Evolutionary conservation across 2,888 invertebrate species (phyloP), one percentile per base, ranked within the genome.

Genomic region (Ceratothoa steindachneri): DNA sequence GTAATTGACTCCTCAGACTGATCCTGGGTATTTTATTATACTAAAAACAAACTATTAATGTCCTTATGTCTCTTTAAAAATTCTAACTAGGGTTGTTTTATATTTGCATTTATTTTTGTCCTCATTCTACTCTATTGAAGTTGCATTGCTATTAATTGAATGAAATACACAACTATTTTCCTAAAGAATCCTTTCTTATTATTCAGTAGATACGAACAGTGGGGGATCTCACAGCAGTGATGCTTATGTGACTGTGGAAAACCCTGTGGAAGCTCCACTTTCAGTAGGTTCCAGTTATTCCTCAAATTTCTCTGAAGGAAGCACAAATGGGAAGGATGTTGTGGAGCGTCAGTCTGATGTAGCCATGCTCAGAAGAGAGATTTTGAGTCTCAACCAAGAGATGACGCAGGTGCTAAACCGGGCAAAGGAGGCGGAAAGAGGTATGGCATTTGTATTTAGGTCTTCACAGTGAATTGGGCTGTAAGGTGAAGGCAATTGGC

Each of bases 371-470:
- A 84, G 85, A 80, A 86, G 85, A 81, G 87, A 88, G 83, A 83
- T 87, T 15, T 82, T 85, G 52, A 86, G 86, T 66, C 82, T 87
- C 1, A 87, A 87, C 80, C 85, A 86, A 80, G 87, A 88, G 81
- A 84, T 87, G 81, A 83, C 85, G 2, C 82, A 86, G 67, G 82
- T 87, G 5, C 82, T 86, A 24, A 83, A 85, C 74, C 83, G 87
- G 77, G 84, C 85, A 9, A 86, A 86, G 81, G 83, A 84, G 65
- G 83, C 86, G 52, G 85, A 87, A 81, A 83, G 84, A 82, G 86
- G 87, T 86, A 70, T 66, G n/a, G n/a, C n/a, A n/a, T n/a, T n/a
- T n/a, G n/a, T n/a, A n/a, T 74, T 73, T 12, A 51, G 51, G 12
- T 15, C 9, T 12, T 12, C 12, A 15, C 9, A 51, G 51, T 51